These are phyloP conservation scores for Anthoptus insignis DNA, from an alignment of 2,888 invertebrate species.

Conservation along the genomic window DNA sequence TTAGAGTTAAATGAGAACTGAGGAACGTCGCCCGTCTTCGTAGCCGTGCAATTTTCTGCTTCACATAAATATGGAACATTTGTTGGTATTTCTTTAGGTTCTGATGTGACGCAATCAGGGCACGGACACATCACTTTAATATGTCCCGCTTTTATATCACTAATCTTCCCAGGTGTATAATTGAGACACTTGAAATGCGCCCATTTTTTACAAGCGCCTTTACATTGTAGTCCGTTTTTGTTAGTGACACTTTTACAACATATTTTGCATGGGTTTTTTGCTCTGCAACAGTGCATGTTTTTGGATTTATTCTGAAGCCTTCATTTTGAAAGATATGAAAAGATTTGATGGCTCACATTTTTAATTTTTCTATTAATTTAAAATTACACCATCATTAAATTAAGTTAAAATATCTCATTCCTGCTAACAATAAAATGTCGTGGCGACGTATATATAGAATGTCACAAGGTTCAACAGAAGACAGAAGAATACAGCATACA, in stretches of 20 bases:
- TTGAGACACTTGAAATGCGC: slow-evolving; percentile 65
- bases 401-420: too few species aligned
- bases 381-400: too few species aligned
- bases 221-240: slow-evolving; percentile 66
- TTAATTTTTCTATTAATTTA: too few species aligned
- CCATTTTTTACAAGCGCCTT: slow-evolving; percentile 69
- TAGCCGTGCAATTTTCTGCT: slow-evolving; percentile 54
- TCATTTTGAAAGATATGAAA: too few species aligned
- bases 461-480: too few species aligned
- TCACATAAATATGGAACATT: slow-evolving; percentile 53
- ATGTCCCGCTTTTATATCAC: slow-evolving; percentile 62
- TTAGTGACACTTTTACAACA: slow-evolving; percentile 58
- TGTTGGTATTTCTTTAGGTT: slow-evolving; percentile 47
- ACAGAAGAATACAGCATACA: too few species aligned
- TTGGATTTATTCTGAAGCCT: background rate
- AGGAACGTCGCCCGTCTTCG: slow-evolving; percentile 44
- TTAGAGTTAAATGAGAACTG: slow-evolving; percentile 79
- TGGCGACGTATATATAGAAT: too few species aligned
- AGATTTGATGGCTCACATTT: too few species aligned
- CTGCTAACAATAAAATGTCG: too few species aligned
- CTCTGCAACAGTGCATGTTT: slow-evolving; percentile 50
- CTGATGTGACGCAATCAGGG: slow-evolving; percentile 57
- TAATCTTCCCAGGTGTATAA: slow-evolving; percentile 63
- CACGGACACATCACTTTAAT: slow-evolving; percentile 67
- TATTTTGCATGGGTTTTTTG: slow-evolving; percentile 67